Evolutionary conservation across 2,113 vertebrate species (phyloP).

Genomic region (Lagenorhynchus albirostris): DNA sequence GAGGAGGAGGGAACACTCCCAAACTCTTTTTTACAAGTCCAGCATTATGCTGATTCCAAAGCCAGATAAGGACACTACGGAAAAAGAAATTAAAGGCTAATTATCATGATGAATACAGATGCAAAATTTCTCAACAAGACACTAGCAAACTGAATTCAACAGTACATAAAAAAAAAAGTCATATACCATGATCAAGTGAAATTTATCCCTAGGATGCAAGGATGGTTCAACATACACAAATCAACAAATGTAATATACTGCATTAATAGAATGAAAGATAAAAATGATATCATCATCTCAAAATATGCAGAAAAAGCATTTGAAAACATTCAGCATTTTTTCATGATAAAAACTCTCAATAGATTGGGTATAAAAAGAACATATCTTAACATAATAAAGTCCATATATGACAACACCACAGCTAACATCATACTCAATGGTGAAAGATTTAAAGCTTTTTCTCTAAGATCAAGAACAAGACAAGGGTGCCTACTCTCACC

Average conservation of each 20-base stretch:
- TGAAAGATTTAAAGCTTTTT: neutral
- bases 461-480: neutral
- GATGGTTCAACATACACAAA: neutral
- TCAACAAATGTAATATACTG: neutral
- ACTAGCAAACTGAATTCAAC: neutral
- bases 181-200: neutral
- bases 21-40: neutral
- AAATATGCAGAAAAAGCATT: neutral
- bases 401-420: neutral
- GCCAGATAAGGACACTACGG: neutral
- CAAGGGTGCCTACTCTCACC: neutral
- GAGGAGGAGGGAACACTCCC: neutral
- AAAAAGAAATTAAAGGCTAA: neutral
- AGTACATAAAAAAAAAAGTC: neutral
- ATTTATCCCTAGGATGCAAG: neutral
- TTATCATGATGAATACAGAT: neutral
- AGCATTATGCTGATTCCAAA: neutral
- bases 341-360: neutral
- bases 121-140: neutral
- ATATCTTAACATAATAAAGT: neutral
- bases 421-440: neutral
- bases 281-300: neutral
- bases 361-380: neutral
- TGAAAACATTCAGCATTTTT: neutral
- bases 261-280: neutral